Evolutionary conservation across 1,140 invertebrate genomes (phyloP).

Genomic region (Atta cephalotes): DNA sequence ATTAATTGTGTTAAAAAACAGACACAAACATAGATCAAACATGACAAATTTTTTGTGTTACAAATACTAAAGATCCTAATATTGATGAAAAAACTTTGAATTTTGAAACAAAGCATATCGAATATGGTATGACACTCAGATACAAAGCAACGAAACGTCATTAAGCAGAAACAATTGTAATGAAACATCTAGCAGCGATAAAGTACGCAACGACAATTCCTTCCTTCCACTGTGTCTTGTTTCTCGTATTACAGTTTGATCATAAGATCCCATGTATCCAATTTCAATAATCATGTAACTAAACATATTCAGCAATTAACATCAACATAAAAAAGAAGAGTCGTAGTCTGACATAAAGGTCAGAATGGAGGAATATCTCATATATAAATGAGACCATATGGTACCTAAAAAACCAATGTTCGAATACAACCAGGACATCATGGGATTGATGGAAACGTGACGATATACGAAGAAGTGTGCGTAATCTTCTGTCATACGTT

Average conservation of each 20-base stretch:
- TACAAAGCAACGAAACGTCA: background rate
- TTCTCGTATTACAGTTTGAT: background rate
- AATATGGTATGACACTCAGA: background rate
- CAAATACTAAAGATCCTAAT: background rate
- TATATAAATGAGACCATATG: slow-evolving; percentile 36
- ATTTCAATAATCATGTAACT: background rate
- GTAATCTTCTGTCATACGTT: background rate
- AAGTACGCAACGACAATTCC: background rate
- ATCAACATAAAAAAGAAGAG: background rate
- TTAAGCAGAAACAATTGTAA: background rate
- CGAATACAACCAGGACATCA: background rate
- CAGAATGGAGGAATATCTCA: background rate
- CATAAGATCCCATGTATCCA: background rate
- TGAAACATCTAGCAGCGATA: background rate
- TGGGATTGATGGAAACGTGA: background rate
- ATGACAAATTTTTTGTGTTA: background rate
- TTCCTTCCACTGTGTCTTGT: background rate
- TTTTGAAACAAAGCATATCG: background rate
- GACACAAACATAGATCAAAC: background rate
- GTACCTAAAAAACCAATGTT: background rate
- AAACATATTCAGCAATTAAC: background rate
- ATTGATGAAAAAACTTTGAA: background rate
- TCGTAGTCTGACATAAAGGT: background rate
- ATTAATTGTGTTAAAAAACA: background rate
- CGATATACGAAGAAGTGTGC: background rate